A percentile compares a stretch with the other conserved stretches of the same genome.
These are phyloP conservation scores for Rallus limicola DNA, from an alignment of 2,113 vertebrate genomes.

Conservation along the genomic window DNA sequence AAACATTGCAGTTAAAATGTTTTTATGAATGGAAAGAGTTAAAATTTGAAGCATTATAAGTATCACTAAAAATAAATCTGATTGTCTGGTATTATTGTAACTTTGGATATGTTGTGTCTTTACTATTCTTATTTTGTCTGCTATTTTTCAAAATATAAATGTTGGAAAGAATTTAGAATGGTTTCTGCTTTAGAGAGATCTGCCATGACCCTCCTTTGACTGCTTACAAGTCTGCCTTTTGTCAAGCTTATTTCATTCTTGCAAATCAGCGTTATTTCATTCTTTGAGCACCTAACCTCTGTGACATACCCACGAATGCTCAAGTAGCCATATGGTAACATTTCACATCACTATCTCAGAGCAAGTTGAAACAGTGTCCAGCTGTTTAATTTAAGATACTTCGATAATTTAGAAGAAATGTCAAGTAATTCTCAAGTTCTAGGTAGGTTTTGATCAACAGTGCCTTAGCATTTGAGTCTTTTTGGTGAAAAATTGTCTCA, in stretches of 20 bases:
- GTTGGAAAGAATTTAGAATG: neutral
- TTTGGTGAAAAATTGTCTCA: neutral
- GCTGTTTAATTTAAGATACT: slow-evolving; percentile 8
- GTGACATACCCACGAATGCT: neutral
- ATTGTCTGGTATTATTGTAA: neutral
- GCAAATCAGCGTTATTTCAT: neutral
- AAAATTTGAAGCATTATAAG: neutral
- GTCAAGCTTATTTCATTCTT: neutral
- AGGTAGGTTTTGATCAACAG: neutral
- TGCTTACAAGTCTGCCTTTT: neutral
- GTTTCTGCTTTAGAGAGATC: neutral
- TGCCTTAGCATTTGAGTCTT: neutral
- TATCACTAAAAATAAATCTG: neutral
- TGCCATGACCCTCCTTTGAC: neutral
- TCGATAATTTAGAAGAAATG: slow-evolving; percentile 39
- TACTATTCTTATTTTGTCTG: neutral
- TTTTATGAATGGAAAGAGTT: neutral
- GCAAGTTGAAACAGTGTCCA: slow-evolving; percentile 4
- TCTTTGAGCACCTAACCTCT: neutral
- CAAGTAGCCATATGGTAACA: neutral
- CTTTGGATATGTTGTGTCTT: neutral
- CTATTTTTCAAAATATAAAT: neutral
- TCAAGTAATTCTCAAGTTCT: neutral
- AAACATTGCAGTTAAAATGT: neutral
- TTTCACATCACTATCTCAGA: neutral